Evolutionary conservation across 1,140 invertebrate genomes (phyloP).

Genomic region (Marisa cornuarietis): DNA sequence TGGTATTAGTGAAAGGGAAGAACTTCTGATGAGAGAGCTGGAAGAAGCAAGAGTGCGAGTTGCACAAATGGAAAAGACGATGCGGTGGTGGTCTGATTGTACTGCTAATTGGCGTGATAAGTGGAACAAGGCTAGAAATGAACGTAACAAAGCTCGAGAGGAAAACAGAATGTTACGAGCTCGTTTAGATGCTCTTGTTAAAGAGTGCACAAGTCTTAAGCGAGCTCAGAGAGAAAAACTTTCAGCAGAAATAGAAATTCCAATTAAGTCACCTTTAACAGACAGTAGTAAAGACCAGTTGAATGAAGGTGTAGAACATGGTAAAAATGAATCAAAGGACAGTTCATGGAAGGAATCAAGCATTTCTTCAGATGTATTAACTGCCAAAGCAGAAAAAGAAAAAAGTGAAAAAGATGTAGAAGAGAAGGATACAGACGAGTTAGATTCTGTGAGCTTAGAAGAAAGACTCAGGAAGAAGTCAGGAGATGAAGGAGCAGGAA

Average conservation of each 20-base stretch:
- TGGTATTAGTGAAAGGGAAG: constrained; percentile 94
- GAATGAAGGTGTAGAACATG: constrained; percentile 67
- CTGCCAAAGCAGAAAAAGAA: constrained; percentile 24
- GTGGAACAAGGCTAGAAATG: constrained; percentile 85
- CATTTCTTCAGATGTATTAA: constrained; percentile 18
- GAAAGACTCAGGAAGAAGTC: background rate
- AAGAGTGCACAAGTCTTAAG: constrained; percentile 80
- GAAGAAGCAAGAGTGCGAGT: constrained; percentile 85
- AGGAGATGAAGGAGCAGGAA: background rate
- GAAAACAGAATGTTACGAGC: constrained; percentile 83
- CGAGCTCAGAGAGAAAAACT: constrained; percentile 79
- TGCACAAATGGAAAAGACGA: constrained; percentile 98
- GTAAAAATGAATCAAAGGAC: constrained; percentile 29
- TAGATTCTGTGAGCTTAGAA: background rate
- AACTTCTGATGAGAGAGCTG: constrained; percentile 78
- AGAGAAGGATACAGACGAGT: constrained; percentile 2
- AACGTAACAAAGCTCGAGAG: constrained; percentile 77
- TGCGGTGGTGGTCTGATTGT: constrained; percentile 96
- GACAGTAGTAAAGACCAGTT: background rate
- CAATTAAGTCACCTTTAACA: background rate
- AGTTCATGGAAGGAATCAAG: constrained; percentile 25
- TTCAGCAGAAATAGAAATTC: background rate
- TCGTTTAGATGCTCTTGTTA: constrained; percentile 81
- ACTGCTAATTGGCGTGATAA: constrained; percentile 93
- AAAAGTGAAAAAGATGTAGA: constrained; percentile 25